Evolutionary conservation across 1,140 invertebrate genomes (phyloP), one percentile per base, ranked within the genome.

Genomic region (Radopholus similis): DNA sequence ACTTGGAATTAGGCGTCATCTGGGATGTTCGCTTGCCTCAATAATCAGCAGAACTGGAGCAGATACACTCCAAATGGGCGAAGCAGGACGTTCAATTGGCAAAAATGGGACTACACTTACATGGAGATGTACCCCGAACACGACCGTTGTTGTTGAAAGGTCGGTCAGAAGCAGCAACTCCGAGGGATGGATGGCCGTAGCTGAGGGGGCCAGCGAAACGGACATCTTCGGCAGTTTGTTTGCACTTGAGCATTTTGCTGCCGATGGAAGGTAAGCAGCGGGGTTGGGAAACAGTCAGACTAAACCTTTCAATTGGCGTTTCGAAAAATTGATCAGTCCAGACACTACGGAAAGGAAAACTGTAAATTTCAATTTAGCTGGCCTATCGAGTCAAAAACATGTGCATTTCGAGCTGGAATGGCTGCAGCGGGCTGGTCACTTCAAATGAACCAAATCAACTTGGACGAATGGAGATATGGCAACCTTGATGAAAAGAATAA

Each of bases 391-490:
- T 32, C 13, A 53, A 51, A 28, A 21, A 26, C 56, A 32, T 18
- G 5, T n/a, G 37, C 34, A 58, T 56, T 74, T 70, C 18, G 40
- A 38, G 44, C 64, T 15, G 44, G 28, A 38, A 57, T 74, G 66
- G 13, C 38, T 38, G 30, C 4, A 1, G 15, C 23, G 32, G 56
- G 64, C n/a, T 74, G 66, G 66, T 37, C 57, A 21, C 38, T 75
- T 23, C 40, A 64, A 28, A 40, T 58, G 9, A 51, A 66, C 53
- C 71, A 74, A 32, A 49, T 74, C 9, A 44, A 62, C 57, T 60
- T 62, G 28, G 72, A 74, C 53, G 65, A 74, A 47, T 74, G 72
- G 72, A 42, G 72, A 26, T 74, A 47, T 69, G 42, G 38, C 21
- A 49, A 8, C n/a, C n/a, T 40, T 40, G n/a, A 40, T 40, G 38